Base-by-base conservation (phyloP, 2,888 invertebrate genomes). In the Celastrina argiolus region DNA sequence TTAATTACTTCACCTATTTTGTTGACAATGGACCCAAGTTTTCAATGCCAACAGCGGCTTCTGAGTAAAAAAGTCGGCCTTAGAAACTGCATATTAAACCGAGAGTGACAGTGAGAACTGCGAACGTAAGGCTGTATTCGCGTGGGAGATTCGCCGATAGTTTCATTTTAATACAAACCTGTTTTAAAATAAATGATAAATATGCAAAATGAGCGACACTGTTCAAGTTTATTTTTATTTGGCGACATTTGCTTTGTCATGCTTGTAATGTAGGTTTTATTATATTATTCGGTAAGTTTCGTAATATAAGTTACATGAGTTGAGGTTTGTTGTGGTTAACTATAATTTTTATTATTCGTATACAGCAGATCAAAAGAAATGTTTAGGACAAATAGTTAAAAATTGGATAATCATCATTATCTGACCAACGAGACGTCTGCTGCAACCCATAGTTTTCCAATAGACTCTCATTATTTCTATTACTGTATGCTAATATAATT, bases 81-180 rank as follows among this genome's bases (percentile, higher is more conserved):
- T 45, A 51, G 64, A 64, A 68, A n/a, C 45, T 58, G 45, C 58
- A 67, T 68, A 41, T 67, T 68, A 69, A 66, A 68, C 28, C 66
- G 67, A 71, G 67, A 69, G 69, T 59, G 72, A 71, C 69, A 72
- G 69, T 72, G 68, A 58, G 18, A 41, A 26, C 51, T 51, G 22
- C 66, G 41, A 42, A 63, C 56, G 58, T 41, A n/a, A 63, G 63
- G 67, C 56, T 39, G 14, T 66, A 63, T 42, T 41, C 58, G 56
- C 69, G 72, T 72, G 72, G 72, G 72, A 72, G 69, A 56, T 26
- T 45, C 67, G 39, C 65, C 63, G 59, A 63, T 66, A 63, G 65
- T 65, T 67, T 64, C 67, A 66, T 69, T 72, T 67, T 66, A 67
- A 66, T 65, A 70, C 63, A 67, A 70, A 70, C 71, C 64, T 64